Conservation (phyloP, 2,113 vertebrate species). For the Thymallus thymallus region DNA sequence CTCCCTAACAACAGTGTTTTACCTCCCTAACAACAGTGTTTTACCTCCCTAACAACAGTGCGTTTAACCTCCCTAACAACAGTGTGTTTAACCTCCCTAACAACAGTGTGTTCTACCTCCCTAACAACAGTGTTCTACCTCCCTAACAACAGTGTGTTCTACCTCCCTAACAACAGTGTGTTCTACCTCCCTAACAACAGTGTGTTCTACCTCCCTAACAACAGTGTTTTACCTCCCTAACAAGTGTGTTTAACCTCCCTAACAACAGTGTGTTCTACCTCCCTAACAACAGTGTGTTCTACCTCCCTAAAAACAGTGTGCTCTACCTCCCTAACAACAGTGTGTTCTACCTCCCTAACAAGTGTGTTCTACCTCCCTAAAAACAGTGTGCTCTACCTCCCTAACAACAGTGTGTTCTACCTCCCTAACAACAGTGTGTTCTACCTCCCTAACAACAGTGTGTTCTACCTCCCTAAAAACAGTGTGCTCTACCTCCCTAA, state of each 20-base stretch:
- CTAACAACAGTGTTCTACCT: background rate
- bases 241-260: too few species aligned
- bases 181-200: conserved; percentile 11
- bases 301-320: conserved; percentile 10
- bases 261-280: background rate
- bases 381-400: background rate
- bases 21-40: background rate
- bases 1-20: too few species aligned
- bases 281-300: background rate
- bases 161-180: background rate
- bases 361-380: background rate
- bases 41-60: background rate
- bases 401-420: conserved; percentile 1
- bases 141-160: background rate
- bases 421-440: background rate
- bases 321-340: background rate
- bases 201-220: background rate
- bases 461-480: background rate
- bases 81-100: background rate
- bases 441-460: background rate
- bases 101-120: background rate
- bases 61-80: background rate
- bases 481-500: background rate
- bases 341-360: background rate
- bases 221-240: too few species aligned